These are phyloP conservation scores for Drosophila subpulchrella DNA, from an alignment of 1,140 invertebrate species.

Conservation along the genomic window DNA sequence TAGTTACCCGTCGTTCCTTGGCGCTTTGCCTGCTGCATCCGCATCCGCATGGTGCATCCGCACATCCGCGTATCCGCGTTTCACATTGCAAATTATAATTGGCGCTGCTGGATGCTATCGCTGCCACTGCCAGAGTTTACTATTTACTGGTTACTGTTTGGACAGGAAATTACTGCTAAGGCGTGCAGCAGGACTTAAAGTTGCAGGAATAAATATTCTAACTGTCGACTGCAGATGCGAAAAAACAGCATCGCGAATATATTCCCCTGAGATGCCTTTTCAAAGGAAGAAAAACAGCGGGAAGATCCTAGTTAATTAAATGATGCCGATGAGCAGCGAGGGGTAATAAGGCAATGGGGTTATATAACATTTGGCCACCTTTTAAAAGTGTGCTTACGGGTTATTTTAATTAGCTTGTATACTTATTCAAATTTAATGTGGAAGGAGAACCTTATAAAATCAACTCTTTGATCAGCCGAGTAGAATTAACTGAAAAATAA, in stretches of 20 bases:
- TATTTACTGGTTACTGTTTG: slow-evolving; percentile 49
- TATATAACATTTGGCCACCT: slow-evolving; percentile 22
- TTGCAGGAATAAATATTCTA: slow-evolving; percentile 37
- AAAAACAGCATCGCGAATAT: slow-evolving; percentile 35
- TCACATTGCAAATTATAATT: slow-evolving; percentile 67
- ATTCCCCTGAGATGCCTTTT: slow-evolving; percentile 21
- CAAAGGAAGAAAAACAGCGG: slow-evolving; percentile 26
- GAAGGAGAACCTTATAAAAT: neutral
- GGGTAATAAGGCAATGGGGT: neutral
- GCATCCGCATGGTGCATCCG: slow-evolving; percentile 11
- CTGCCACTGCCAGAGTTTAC: slow-evolving; percentile 28
- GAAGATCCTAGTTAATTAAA: slow-evolving; percentile 26
- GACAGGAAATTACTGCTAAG: slow-evolving; percentile 57
- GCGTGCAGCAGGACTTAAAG: slow-evolving; percentile 19
- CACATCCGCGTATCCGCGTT: slow-evolving; percentile 19
- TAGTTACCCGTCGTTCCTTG: slow-evolving; percentile 58
- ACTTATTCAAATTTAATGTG: neutral
- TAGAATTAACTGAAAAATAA: neutral
- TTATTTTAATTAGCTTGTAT: neutral
- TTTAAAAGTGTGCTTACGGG: neutral
- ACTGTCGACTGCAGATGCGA: slow-evolving; percentile 14
- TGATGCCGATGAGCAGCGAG: slow-evolving; percentile 12
- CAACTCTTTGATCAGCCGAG: neutral
- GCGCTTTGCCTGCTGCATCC: slow-evolving; percentile 50
- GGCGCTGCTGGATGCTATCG: slow-evolving; percentile 37